These are phyloP conservation scores for Brachyalestes nurse DNA, from an alignment of 2,797 vertebrate genomes.

Conservation along the genomic window DNA sequence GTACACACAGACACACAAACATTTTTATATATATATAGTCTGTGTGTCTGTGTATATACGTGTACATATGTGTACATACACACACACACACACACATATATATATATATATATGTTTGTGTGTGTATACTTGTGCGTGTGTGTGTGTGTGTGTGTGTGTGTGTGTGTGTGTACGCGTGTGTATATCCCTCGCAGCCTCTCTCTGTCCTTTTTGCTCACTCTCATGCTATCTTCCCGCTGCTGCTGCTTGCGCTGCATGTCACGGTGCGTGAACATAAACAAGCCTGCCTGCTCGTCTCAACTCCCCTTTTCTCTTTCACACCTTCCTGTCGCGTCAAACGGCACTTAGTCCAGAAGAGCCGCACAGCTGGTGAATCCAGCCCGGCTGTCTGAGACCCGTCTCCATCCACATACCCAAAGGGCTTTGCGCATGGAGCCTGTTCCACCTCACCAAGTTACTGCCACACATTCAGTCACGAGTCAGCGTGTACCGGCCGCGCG, in stretches of 20 bases:
- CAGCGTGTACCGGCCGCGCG: conserved; percentile 32
- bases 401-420: conserved; percentile 25
- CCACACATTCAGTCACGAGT: conserved; percentile 53
- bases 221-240: conserved; percentile 15
- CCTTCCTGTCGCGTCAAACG: conserved; percentile 13
- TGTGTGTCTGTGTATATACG: no score
- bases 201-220: conserved; percentile 53
- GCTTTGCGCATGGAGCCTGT: conserved; percentile 39
- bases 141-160: conserved; percentile 27
- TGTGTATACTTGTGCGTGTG: no score
- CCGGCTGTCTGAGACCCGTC: neutral
- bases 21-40: no score
- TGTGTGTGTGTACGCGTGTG: neutral
- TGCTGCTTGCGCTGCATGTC: conserved; percentile 24
- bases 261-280: conserved; percentile 39
- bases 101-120: no score
- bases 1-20: no score
- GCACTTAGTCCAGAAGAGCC: neutral
- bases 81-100: neutral
- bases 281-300: conserved; percentile 23
- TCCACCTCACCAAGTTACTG: conserved; percentile 50
- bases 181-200: neutral
- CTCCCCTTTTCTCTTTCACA: conserved; percentile 4
- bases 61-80: neutral
- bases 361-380: neutral